A percentile compares a stretch with the other conserved stretches of the same genome.
Evolutionary conservation across 2,113 vertebrate genomes (phyloP).

Genomic region (Morone saxatilis): DNA sequence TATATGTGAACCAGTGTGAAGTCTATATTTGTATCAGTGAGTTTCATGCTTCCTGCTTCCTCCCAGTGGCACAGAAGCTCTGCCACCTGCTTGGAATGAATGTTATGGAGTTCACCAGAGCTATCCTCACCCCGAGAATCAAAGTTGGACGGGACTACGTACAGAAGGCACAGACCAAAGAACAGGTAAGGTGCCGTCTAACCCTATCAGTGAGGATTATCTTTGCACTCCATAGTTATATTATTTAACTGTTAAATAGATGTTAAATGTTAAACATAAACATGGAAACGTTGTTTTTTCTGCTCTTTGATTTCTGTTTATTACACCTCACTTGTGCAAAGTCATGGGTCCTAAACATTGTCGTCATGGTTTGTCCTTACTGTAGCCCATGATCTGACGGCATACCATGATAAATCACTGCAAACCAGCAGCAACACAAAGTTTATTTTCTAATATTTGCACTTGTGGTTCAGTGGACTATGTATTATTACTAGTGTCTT

Average conservation of each 20-base stretch:
- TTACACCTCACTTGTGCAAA: neutral
- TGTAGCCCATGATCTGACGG: slow-evolving; percentile 7
- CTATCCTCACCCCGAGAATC: slow-evolving; percentile 96
- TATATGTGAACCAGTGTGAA: neutral
- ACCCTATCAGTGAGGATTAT: neutral
- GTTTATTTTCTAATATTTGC: slow-evolving; percentile 2
- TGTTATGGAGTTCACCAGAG: slow-evolving; percentile 98
- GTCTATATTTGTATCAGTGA: neutral
- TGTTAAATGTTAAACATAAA: no score
- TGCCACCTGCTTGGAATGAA: slow-evolving; percentile 98
- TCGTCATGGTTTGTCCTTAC: slow-evolving; percentile 17
- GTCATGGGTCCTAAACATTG: neutral
- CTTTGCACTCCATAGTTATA: neutral
- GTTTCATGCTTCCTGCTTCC: neutral
- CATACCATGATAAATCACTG: neutral
- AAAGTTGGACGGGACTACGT: slow-evolving; percentile 98
- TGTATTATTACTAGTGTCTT: neutral
- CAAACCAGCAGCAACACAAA: neutral
- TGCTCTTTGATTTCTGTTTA: neutral
- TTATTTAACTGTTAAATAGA: neutral
- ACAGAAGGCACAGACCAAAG: slow-evolving; percentile 99
- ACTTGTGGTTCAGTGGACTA: neutral
- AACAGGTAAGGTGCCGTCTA: slow-evolving; percentile 86
- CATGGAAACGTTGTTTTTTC: no score
- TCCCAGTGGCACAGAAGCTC: slow-evolving; percentile 95